Conservation (phyloP, 2,797 vertebrate species). For the Tarsius wallacei region DNA sequence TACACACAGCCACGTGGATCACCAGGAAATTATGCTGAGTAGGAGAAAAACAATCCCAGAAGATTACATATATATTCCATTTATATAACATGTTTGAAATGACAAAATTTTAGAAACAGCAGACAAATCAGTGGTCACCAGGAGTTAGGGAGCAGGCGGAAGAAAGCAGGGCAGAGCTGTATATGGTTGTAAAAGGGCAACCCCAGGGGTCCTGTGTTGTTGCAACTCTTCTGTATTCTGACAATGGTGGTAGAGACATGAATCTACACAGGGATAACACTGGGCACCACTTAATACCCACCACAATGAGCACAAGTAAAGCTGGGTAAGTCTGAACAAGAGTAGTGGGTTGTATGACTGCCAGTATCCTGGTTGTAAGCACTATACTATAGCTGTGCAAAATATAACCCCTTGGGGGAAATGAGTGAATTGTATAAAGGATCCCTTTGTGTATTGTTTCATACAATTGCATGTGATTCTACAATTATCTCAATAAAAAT, state of each 20-base stretch:
- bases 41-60: background rate
- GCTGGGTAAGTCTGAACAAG: background rate
- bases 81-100: background rate
- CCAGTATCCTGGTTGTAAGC: background rate
- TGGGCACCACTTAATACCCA: background rate
- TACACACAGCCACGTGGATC: background rate
- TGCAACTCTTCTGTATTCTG: background rate
- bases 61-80: background rate
- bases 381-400: background rate
- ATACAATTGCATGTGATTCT: constrained; percentile 24
- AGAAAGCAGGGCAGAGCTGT: background rate
- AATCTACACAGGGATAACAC: background rate
- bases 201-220: background rate
- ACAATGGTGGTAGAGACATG: background rate
- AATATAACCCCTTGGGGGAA: background rate
- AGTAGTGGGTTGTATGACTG: background rate
- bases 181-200: background rate
- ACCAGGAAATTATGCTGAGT: background rate
- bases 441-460: background rate
- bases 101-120: background rate
- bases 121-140: background rate
- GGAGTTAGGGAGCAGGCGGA: background rate
- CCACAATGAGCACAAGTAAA: background rate
- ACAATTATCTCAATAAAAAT: constrained; percentile 64
- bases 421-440: background rate